Base-by-base conservation (phyloP, 64 coral and sea anemone genomes). In the Hydrozoanthus tunicans region DNA sequence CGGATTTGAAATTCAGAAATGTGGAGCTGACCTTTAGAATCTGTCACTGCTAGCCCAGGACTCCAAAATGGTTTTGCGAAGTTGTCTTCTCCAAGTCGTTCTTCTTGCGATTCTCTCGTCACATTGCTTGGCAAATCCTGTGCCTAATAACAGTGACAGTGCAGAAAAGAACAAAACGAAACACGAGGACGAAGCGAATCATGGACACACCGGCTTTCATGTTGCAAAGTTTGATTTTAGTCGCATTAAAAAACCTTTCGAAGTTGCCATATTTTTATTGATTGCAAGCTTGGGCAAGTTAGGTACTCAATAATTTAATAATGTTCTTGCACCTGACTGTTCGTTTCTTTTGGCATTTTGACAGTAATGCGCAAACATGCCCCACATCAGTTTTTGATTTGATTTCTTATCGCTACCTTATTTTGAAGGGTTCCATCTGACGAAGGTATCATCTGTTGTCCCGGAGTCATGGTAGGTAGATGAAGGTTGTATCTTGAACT, bases 221-320 rank as follows among this genome's bases (percentile, higher is more conserved):
- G 95, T 97, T 5, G 92, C 90, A 11, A 97, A 84, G 53, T 86
- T 97, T 82, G 95, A 97, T 58, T 97, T 89, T 82, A 5, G 70
- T 9, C 68, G 85, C 89, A 80, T 97, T 15, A 25, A 83, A 58
- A 75, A 69, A 17, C 95, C 95, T 52, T 91, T 97, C 59, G 90
- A 70, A 60, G 94, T 97, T 10, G 88, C 93, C 9, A n/a, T 97
- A 4, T 97, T 92, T 92, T 91, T 97, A 85, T 43, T 97, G 10
- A 59, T 97, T 4, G 95, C 95, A 82, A 97, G 95, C 78, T 76
- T 97, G 78, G 95, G 82, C 6, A 97, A 97, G 91, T 79, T 97
- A 5, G 95, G 95, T 97, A 94, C 90, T 63, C 14, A 53, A 90
- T 7, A 51, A 51, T 10, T 4, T 9, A 32, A 32, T 32, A 64